Percentiles rank a stretch among this genome's conserved stretches.
Conservation (phyloP, 2,113 vertebrate genomes). For the Antennarius striatus region DNA sequence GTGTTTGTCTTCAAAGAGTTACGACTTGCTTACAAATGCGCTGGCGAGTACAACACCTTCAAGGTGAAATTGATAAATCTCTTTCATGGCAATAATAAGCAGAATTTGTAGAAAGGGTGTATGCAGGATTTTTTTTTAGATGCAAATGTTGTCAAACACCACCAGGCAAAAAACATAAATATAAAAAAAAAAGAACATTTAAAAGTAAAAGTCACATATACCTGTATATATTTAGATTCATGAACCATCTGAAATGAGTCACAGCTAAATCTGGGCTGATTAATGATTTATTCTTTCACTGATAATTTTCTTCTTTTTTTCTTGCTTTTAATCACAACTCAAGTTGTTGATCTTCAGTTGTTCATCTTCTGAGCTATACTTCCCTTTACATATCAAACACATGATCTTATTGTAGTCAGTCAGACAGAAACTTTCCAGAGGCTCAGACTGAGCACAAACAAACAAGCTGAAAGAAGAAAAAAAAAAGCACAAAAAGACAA, state of each 20-base stretch:
- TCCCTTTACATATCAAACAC: slow-evolving; percentile 65
- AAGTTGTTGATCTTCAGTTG: slow-evolving; percentile 56
- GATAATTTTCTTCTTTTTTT: slow-evolving; percentile 26
- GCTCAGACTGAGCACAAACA: slow-evolving; percentile 74
- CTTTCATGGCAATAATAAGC: slow-evolving; percentile 69
- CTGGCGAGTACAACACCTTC: slow-evolving; percentile 73
- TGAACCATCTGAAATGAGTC: slow-evolving; percentile 58
- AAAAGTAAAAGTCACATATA: slow-evolving; percentile 50
- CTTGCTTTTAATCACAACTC: slow-evolving; percentile 54
- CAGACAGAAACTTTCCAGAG: slow-evolving; percentile 74
- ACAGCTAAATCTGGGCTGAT: slow-evolving; percentile 58
- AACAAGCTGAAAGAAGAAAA: slow-evolving; percentile 66
- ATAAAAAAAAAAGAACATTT: slow-evolving; percentile 52
- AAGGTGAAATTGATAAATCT: slow-evolving; percentile 81
- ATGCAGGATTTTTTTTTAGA: slow-evolving; percentile 61
- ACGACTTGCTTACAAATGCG: slow-evolving; percentile 74
- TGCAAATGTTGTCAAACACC: slow-evolving; percentile 70
- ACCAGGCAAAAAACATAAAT: slow-evolving; percentile 44
- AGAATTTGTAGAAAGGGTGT: slow-evolving; percentile 63
- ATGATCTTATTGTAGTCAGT: slow-evolving; percentile 60
- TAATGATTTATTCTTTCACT: slow-evolving; percentile 43
- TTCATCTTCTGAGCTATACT: slow-evolving; percentile 45
- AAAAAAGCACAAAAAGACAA: slow-evolving; percentile 59
- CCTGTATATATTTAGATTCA: slow-evolving; percentile 63
- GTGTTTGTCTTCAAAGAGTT: slow-evolving; percentile 79